Evolutionary conservation across 2,797 vertebrate species (phyloP).

Genomic region (Pteropus rufus): DNA sequence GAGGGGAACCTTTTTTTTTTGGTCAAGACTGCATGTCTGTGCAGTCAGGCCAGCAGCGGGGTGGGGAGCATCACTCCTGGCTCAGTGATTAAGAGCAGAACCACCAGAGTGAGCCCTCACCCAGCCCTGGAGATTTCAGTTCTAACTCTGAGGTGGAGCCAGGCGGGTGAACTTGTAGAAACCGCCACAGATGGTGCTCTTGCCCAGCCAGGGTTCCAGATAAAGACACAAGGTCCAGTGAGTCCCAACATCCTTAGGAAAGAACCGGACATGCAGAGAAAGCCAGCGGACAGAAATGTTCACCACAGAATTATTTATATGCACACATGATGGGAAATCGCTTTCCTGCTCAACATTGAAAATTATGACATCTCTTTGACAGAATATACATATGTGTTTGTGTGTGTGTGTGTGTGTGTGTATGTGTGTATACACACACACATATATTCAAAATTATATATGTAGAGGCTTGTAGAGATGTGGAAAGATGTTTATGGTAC

Average conservation of each 20-base stretch:
- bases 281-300: neutral
- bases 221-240: neutral
- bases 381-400: neutral
- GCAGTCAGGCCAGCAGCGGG: neutral
- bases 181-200: neutral
- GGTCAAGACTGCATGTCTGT: neutral
- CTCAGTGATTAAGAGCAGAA: neutral
- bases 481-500: neutral
- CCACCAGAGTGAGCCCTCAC: rapidly evolving
- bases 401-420: too few species aligned
- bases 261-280: neutral
- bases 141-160: neutral
- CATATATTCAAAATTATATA: neutral
- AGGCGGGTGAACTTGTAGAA: neutral
- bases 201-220: neutral
- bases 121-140: neutral
- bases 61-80: neutral
- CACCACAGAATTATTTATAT: neutral
- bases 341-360: neutral
- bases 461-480: neutral
- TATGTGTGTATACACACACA: too few species aligned
- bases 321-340: neutral
- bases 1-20: neutral
- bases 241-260: neutral
- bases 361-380: neutral